phyloP scores from a whole-genome alignment of 2,797 vertebrate species.

The Cuculus canorus region DNA sequence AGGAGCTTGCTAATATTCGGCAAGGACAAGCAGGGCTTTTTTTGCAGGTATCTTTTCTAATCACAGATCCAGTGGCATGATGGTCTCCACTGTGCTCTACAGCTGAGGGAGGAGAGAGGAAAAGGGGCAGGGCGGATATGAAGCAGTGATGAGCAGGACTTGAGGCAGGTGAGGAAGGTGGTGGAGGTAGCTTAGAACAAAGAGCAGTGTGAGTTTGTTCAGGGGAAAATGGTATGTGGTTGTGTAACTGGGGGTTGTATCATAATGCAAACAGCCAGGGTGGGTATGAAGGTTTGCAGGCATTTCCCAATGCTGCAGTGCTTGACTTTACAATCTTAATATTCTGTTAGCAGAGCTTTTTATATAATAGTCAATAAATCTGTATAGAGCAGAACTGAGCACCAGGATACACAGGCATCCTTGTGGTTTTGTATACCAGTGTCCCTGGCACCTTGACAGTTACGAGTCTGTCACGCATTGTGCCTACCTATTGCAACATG shows the following conservation, averaged over 20 bases:
- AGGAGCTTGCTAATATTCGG: background rate
- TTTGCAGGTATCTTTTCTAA: background rate
- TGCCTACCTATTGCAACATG: constrained; percentile 63
- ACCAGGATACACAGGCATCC: background rate
- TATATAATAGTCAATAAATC: background rate
- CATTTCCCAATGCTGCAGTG: background rate
- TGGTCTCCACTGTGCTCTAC: background rate
- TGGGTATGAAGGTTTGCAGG: constrained; percentile 20
- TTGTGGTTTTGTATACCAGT: constrained; percentile 21
- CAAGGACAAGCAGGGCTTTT: background rate
- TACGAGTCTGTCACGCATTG: constrained; percentile 20
- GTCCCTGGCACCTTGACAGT: constrained; percentile 65
- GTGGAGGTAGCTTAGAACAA: constrained; percentile 6
- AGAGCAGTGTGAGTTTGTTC: background rate
- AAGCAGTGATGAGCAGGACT: background rate
- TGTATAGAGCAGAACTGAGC: background rate
- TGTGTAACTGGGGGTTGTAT: constrained; percentile 42
- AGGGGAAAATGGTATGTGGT: background rate
- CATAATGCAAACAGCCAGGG: constrained; percentile 1
- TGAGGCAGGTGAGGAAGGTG: background rate
- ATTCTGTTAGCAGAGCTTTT: constrained; percentile 5
- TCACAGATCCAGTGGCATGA: too few species aligned
- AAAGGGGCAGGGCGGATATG: background rate
- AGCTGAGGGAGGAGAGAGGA: background rate
- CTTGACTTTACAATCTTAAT: background rate